Evolutionary conservation across 2,113 vertebrate species (phyloP).

Genomic region (Nothobranchius furzeri): DNA sequence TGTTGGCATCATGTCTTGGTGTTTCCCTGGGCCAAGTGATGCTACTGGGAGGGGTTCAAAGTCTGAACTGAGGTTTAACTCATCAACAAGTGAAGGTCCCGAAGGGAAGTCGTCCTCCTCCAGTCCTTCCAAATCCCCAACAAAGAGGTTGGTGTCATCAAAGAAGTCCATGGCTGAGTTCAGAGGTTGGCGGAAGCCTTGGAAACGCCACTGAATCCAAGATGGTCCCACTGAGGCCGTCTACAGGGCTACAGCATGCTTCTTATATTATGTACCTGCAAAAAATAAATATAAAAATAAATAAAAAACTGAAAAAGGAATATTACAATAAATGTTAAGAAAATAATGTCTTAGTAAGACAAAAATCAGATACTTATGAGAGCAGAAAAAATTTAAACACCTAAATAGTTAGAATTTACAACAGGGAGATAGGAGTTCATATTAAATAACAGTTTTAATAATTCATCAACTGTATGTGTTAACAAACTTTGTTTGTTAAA

Average conservation of each 20-base stretch:
- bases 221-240: constrained; percentile 50
- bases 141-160: constrained; percentile 94
- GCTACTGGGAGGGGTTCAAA: constrained; percentile 94
- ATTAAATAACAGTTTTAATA: too few species aligned
- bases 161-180: constrained; percentile 97
- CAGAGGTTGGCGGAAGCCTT: constrained; percentile 45
- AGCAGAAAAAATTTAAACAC: too few species aligned
- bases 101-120: constrained; percentile 90
- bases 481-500: too few species aligned
- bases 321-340: background rate
- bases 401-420: too few species aligned
- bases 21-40: constrained; percentile 85
- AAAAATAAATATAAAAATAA: constrained; percentile 21
- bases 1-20: constrained; percentile 69
- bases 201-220: constrained; percentile 54
- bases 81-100: constrained; percentile 93
- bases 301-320: background rate
- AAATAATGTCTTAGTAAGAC: background rate
- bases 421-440: too few species aligned
- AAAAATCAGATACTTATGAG: too few species aligned
- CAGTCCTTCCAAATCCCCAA: constrained; percentile 90
- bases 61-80: constrained; percentile 91
- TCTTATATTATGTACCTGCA: constrained; percentile 57
- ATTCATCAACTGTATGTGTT: too few species aligned
- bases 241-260: constrained; percentile 48